A percentile compares a stretch with the other conserved stretches of the same genome.
These are phyloP conservation scores for Passer domesticus DNA, from an alignment of 2,113 vertebrate genomes.

Conservation along the genomic window DNA sequence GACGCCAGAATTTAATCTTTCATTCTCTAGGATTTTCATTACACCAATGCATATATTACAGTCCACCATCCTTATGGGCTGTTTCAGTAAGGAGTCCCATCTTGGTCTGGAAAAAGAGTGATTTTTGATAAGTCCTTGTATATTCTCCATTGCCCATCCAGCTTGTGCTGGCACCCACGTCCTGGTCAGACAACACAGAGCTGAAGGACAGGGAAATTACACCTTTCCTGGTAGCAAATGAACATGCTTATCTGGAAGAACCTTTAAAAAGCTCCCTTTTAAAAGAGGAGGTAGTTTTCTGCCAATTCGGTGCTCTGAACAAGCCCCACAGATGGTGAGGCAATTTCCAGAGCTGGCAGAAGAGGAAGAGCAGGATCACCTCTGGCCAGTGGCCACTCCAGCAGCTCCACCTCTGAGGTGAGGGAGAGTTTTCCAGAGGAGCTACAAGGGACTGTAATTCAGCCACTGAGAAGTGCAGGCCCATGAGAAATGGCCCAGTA, in stretches of 20 bases:
- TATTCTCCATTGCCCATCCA: accelerated
- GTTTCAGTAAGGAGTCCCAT: background rate
- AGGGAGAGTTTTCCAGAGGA: background rate
- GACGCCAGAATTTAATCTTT: background rate
- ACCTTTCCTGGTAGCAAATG: background rate
- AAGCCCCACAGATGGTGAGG: background rate
- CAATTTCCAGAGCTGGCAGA: background rate
- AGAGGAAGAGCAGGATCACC: background rate
- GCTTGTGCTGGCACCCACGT: background rate
- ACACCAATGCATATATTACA: background rate
- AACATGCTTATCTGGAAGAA: background rate
- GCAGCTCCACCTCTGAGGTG: background rate
- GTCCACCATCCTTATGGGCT: background rate
- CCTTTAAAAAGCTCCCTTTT: background rate
- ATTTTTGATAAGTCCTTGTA: background rate
- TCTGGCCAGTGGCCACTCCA: background rate
- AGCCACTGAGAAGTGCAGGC: background rate
- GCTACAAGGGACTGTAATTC: background rate
- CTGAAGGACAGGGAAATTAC: background rate
- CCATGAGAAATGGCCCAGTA: background rate
- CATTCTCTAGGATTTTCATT: background rate
- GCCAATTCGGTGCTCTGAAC: background rate
- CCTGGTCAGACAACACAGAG: background rate
- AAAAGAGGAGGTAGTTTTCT: background rate
- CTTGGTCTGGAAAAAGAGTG: background rate